Conservation (phyloP, 2,797 vertebrate genomes). For the Moxostoma hubbsi region DNA sequence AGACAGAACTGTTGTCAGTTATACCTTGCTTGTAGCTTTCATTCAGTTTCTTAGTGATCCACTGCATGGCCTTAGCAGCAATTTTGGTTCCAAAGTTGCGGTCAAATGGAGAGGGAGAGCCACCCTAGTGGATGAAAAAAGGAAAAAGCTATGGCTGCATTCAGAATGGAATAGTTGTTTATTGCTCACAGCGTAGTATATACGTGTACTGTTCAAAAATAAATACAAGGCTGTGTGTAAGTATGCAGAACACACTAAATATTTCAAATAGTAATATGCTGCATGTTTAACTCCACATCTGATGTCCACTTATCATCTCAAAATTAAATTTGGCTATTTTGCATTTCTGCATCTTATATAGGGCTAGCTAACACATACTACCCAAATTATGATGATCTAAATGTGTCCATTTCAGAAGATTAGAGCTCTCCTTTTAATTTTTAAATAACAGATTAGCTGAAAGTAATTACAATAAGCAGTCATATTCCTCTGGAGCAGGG, state of each 20-base stretch:
- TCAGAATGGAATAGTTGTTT: not conserved
- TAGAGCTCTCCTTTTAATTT: too few relatives aligned
- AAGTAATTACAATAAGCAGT: not conserved
- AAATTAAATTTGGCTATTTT: too few relatives aligned
- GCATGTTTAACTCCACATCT: too few relatives aligned
- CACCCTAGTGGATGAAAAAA: slow-evolving; percentile 79
- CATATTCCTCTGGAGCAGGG: not conserved
- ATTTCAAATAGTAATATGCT: too few relatives aligned
- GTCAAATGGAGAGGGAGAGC: slow-evolving; percentile 95
- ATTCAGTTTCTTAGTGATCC: slow-evolving; percentile 87
- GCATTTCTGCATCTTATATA: too few relatives aligned
- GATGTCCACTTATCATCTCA: too few relatives aligned
- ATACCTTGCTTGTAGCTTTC: slow-evolving; percentile 86
- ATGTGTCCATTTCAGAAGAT: too few relatives aligned
- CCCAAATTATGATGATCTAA: too few relatives aligned
- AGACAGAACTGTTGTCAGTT: not conserved
- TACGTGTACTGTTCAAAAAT: too few relatives aligned
- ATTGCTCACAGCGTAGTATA: not conserved
- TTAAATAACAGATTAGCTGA: not conserved
- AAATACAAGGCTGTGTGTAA: too few relatives aligned
- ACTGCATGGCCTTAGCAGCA: slow-evolving; percentile 92
- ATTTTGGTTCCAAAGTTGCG: slow-evolving; percentile 98
- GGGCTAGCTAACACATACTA: too few relatives aligned
- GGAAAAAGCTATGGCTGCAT: not conserved
- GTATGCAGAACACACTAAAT: too few relatives aligned